phyloP scores from a whole-genome alignment of 2,888 invertebrate genomes.

The Linnaemya vulpina region DNA sequence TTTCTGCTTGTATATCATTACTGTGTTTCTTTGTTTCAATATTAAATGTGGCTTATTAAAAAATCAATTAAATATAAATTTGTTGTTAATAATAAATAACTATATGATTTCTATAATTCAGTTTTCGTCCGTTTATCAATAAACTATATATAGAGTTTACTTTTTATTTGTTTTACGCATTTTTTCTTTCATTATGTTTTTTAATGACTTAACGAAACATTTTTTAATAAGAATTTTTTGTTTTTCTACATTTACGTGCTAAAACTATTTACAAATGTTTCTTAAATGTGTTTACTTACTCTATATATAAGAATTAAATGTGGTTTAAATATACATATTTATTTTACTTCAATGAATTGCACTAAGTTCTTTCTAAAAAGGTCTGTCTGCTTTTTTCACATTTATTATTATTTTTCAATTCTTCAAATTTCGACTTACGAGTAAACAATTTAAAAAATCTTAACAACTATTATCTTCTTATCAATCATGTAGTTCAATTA shows the following conservation, averaged over 20 bases:
- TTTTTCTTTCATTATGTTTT: constrained; percentile 67
- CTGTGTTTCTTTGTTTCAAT: constrained; percentile 28
- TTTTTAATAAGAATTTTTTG: constrained; percentile 51
- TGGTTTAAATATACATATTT: constrained; percentile 60
- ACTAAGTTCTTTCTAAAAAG: constrained; percentile 83
- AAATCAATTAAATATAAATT: constrained; percentile 64
- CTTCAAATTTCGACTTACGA: constrained; percentile 8
- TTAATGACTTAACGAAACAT: constrained; percentile 78
- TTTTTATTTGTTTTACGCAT: constrained; percentile 62
- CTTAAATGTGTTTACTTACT: constrained; percentile 71
- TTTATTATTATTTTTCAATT: constrained; percentile 53
- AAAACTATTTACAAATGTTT: constrained; percentile 80
- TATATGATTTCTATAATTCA: constrained; percentile 67
- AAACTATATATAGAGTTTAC: constrained; percentile 75
- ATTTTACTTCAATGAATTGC: constrained; percentile 81
- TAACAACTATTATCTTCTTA: no score
- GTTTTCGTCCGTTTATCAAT: constrained; percentile 71
- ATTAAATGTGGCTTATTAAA: constrained; percentile 67
- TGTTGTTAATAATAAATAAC: constrained; percentile 67
- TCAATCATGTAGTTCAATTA: no score
- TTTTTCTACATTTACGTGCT: constrained; percentile 77
- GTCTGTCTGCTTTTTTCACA: constrained; percentile 75
- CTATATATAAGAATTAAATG: constrained; percentile 63
- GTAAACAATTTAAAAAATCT: constrained; percentile 27
- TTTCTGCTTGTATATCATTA: constrained; percentile 44